Conservation (phyloP, 2,113 vertebrate species). For the Regulus satrapa region DNA sequence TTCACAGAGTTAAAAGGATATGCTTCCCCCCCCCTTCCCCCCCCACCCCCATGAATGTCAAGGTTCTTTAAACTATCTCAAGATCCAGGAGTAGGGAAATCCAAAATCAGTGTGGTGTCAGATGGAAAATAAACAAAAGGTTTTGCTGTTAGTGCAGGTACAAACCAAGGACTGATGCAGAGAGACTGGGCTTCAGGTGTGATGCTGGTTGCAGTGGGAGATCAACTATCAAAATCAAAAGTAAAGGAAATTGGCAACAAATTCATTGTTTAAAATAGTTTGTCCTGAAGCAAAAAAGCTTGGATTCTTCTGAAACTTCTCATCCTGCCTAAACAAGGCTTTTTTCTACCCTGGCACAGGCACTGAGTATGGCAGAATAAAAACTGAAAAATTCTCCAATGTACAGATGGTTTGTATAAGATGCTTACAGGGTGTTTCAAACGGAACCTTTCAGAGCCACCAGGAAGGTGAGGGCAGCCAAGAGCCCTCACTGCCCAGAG, state of each 20-base stretch:
- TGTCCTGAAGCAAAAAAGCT: not conserved
- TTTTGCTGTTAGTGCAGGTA: not conserved
- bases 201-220: not conserved
- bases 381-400: not conserved
- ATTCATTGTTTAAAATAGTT: not conserved
- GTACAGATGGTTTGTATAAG: constrained; percentile 51
- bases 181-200: not conserved
- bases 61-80: not conserved
- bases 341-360: not conserved
- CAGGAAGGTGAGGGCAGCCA: not conserved
- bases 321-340: not conserved
- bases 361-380: not conserved
- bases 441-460: not conserved
- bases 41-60: not conserved
- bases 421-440: not conserved
- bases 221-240: not conserved
- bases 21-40: no score
- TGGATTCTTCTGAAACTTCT: not conserved
- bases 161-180: not conserved
- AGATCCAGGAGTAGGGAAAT: not conserved
- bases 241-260: not conserved
- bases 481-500: not conserved
- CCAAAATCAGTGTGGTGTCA: not conserved
- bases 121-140: not conserved
- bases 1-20: not conserved